phyloP scores from a whole-genome alignment of 53 echinoderm and acorn worm genomes.

The Patiria pectinifera region DNA sequence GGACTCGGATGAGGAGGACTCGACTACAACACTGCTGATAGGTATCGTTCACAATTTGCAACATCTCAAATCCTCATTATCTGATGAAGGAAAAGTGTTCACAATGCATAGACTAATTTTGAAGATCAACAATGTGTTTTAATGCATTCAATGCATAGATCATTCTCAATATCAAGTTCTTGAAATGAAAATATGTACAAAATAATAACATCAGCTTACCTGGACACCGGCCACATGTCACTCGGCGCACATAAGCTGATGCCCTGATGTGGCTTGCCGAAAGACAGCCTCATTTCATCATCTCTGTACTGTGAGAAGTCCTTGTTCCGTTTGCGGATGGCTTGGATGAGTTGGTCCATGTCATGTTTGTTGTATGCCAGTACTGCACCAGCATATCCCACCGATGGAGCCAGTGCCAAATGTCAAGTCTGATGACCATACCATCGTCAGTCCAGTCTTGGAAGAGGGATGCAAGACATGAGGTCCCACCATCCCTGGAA shows the following conservation, averaged over 20 bases:
- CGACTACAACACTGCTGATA: no score
- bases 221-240: constrained; percentile 59
- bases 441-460: constrained; percentile 67
- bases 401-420: constrained; percentile 74
- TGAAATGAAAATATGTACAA: constrained; percentile 18
- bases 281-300: constrained; percentile 66
- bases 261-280: constrained; percentile 64
- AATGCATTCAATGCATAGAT: constrained; percentile 7
- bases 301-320: constrained; percentile 39
- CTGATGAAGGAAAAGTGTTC: constrained; percentile 5
- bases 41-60: background rate
- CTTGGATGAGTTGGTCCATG: constrained; percentile 60
- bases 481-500: constrained; percentile 66
- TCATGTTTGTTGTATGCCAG: constrained; percentile 73
- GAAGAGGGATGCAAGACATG: constrained; percentile 64
- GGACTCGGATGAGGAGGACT: no score
- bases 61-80: constrained; percentile 6
- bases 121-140: constrained; percentile 4
- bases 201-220: constrained; percentile 50
- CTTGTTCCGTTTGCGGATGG: constrained; percentile 61
- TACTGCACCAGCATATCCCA: constrained; percentile 80
- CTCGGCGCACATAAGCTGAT: constrained; percentile 55
- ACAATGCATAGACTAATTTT: background rate
- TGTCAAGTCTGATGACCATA: constrained; percentile 71
- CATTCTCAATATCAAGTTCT: background rate